Conservation (phyloP, 2,113 vertebrate species). For the Python bivittatus region DNA sequence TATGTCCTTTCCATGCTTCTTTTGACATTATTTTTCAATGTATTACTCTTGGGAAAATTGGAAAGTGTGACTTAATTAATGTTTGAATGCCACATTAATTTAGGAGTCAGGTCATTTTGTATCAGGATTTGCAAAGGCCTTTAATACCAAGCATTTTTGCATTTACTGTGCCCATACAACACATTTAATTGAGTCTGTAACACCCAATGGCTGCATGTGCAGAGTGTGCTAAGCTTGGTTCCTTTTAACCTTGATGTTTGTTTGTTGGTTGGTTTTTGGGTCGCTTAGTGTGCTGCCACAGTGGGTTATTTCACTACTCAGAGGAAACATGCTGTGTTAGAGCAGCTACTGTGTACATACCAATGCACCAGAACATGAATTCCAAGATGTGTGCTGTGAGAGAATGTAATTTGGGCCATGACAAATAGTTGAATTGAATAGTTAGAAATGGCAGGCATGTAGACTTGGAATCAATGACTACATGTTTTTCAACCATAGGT, state of each 20-base stretch:
- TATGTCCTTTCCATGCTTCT: background rate
- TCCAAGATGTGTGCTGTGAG: background rate
- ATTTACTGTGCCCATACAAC: background rate
- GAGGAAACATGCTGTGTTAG: background rate
- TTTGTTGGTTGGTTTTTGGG: background rate
- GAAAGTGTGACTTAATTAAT: background rate
- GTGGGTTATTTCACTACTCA: background rate
- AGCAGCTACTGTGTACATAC: background rate
- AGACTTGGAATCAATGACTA: constrained; percentile 1
- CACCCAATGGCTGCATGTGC: background rate
- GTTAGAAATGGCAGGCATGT: background rate
- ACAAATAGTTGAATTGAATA: constrained; percentile 8
- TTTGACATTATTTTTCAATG: background rate
- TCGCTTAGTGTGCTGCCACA: background rate
- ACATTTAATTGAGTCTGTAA: background rate
- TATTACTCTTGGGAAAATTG: background rate
- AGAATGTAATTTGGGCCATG: background rate
- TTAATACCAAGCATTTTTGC: background rate
- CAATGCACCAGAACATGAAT: background rate
- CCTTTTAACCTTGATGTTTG: background rate
- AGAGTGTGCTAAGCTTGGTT: background rate
- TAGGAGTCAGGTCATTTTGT: background rate
- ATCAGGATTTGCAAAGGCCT: background rate
- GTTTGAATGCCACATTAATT: background rate
- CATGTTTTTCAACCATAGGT: background rate